Conservation (phyloP, 2,888 invertebrate species). For the Aradus depressus region DNA sequence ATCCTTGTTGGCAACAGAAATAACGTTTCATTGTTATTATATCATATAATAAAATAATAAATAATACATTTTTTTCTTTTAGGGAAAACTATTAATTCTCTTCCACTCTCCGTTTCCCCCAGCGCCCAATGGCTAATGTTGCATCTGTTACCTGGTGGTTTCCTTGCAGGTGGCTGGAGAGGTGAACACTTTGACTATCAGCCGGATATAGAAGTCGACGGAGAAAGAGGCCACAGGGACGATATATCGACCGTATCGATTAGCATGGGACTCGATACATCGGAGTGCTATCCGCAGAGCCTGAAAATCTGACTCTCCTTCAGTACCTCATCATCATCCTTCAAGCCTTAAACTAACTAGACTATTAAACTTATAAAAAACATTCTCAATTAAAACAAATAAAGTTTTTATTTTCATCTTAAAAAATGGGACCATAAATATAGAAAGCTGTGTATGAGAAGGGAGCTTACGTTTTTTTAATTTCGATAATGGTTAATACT, state of each 20-base stretch:
- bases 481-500: no score
- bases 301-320: constrained; percentile 42
- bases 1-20: no score
- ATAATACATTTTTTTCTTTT: neutral
- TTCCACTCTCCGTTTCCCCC: no score
- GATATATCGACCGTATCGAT: constrained; percentile 84
- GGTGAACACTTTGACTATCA: constrained; percentile 75
- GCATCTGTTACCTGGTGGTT: constrained; percentile 54
- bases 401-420: no score
- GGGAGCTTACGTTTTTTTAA: no score
- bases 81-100: neutral
- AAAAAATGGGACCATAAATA: no score
- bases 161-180: constrained; percentile 77
- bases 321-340: no score
- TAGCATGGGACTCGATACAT: constrained; percentile 83
- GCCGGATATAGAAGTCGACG: constrained; percentile 90
- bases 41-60: neutral
- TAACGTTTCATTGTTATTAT: neutral
- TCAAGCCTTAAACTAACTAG: no score
- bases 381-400: no score
- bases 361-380: no score
- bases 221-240: constrained; percentile 82
- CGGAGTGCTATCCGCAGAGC: constrained; percentile 87
- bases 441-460: no score
- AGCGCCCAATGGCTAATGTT: constrained; percentile 2